Evolutionary conservation across 2,888 invertebrate genomes (phyloP).

Genomic region (Nebria salina): DNA sequence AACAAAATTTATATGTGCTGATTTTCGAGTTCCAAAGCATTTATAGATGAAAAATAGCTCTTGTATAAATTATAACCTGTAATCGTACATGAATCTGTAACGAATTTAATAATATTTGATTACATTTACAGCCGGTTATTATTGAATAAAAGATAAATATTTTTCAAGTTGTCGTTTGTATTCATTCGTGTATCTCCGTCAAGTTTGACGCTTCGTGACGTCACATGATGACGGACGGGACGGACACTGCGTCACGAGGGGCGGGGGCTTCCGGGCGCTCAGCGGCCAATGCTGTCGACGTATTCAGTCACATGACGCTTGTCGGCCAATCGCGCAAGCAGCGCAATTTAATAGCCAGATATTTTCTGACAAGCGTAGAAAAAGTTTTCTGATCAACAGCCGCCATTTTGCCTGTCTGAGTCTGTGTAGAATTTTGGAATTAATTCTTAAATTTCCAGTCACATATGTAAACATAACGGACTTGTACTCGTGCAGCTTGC

Average conservation of each 20-base stretch:
- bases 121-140: slow-evolving; percentile 23
- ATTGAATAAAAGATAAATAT: slow-evolving; percentile 7
- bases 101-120: slow-evolving; percentile 17
- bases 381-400: slow-evolving; percentile 92
- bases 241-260: slow-evolving; percentile 60
- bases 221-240: slow-evolving; percentile 61
- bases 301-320: slow-evolving; percentile 63
- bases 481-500: slow-evolving; percentile 60
- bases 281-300: slow-evolving; percentile 59
- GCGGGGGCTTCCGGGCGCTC: slow-evolving; percentile 58
- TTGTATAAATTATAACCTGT: slow-evolving; percentile 4
- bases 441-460: slow-evolving; percentile 76
- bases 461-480: slow-evolving; percentile 60
- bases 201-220: slow-evolving; percentile 47
- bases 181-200: slow-evolving; percentile 43
- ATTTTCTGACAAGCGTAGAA: slow-evolving; percentile 93
- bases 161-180: slow-evolving; percentile 14
- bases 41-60: not conserved
- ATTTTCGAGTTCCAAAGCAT: not conserved
- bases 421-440: slow-evolving; percentile 79
- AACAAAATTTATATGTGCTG: slow-evolving; percentile 2
- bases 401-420: slow-evolving; percentile 91
- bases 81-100: slow-evolving; percentile 19
- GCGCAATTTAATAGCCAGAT: slow-evolving; percentile 65
- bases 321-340: slow-evolving; percentile 60